These are phyloP conservation scores for Choreutis nemorana DNA, from an alignment of 2,888 invertebrate species.

Conservation along the genomic window DNA sequence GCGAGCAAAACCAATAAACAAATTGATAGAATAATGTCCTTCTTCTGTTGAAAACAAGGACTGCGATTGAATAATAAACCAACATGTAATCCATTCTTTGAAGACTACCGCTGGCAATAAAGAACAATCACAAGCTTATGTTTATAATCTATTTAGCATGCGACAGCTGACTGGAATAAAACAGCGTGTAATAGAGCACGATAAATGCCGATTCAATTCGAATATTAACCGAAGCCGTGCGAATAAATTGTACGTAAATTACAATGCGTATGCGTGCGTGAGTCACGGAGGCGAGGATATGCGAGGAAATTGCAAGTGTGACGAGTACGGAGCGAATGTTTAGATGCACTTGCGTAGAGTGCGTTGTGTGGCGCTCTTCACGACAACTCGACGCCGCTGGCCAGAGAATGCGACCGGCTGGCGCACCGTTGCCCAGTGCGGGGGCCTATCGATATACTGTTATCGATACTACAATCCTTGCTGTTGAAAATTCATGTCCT, in stretches of 20 bases:
- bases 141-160: slow-evolving; percentile 14
- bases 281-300: slow-evolving; percentile 55
- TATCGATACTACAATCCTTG: too few species aligned
- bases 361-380: slow-evolving; percentile 37
- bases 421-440: slow-evolving; percentile 54
- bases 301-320: slow-evolving; percentile 55
- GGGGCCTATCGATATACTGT: slow-evolving; percentile 35
- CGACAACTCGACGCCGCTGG: slow-evolving; percentile 42
- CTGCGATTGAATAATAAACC: too few species aligned
- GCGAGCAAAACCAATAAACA: too few species aligned
- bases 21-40: too few species aligned
- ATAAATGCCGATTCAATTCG: slow-evolving; percentile 32
- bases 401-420: slow-evolving; percentile 61
- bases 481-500: too few species aligned
- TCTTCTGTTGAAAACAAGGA: too few species aligned
- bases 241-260: slow-evolving; percentile 36
- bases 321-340: slow-evolving; percentile 56
- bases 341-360: slow-evolving; percentile 28
- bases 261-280: slow-evolving; percentile 49
- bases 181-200: slow-evolving; percentile 18
- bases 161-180: slow-evolving; percentile 21
- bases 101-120: slow-evolving; percentile 12
- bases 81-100: too few species aligned
- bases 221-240: slow-evolving; percentile 29
- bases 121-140: slow-evolving; percentile 15